Conservation (phyloP, 1,140 invertebrate genomes). For the Thaumetopoea pityocampa region DNA sequence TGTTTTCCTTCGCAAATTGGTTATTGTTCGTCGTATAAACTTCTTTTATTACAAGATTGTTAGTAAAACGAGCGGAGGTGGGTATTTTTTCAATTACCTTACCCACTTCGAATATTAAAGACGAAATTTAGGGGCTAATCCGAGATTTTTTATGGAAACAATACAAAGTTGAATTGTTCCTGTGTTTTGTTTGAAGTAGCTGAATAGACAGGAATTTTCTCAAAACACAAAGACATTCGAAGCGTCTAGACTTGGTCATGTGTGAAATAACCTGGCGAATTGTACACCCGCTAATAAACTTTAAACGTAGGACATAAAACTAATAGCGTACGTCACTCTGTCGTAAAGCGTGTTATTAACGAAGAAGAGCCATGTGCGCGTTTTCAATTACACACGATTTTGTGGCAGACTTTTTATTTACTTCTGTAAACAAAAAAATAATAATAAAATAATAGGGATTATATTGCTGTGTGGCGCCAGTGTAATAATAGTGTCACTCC, state of each 20-base stretch:
- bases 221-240: slow-evolving; percentile 47
- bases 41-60: slow-evolving; percentile 69
- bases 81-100: slow-evolving; percentile 50
- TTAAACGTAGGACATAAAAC: slow-evolving; percentile 64
- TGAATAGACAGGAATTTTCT: slow-evolving; percentile 31
- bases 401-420: not conserved
- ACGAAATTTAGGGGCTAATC: slow-evolving; percentile 37
- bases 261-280: slow-evolving; percentile 62
- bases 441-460: not conserved
- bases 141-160: slow-evolving; percentile 29
- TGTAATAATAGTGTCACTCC: too few relatives aligned
- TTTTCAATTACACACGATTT: slow-evolving; percentile 23
- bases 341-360: slow-evolving; percentile 62
- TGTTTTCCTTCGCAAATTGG: slow-evolving; percentile 64
- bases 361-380: slow-evolving; percentile 31
- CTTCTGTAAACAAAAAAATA: not conserved
- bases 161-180: slow-evolving; percentile 10
- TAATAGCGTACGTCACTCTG: slow-evolving; percentile 57
- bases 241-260: slow-evolving; percentile 62
- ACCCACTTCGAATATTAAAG: slow-evolving; percentile 47
- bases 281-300: slow-evolving; percentile 63
- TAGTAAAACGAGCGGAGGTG: slow-evolving; percentile 65
- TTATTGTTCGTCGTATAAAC: slow-evolving; percentile 67
- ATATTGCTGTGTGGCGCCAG: too few relatives aligned
- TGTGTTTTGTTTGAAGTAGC: slow-evolving; percentile 12